A percentile compares a stretch with the other conserved stretches of the same genome.
These are phyloP conservation scores for Tympanoctomys barrerae DNA, from an alignment of 2,797 vertebrate species.

Conservation along the genomic window DNA sequence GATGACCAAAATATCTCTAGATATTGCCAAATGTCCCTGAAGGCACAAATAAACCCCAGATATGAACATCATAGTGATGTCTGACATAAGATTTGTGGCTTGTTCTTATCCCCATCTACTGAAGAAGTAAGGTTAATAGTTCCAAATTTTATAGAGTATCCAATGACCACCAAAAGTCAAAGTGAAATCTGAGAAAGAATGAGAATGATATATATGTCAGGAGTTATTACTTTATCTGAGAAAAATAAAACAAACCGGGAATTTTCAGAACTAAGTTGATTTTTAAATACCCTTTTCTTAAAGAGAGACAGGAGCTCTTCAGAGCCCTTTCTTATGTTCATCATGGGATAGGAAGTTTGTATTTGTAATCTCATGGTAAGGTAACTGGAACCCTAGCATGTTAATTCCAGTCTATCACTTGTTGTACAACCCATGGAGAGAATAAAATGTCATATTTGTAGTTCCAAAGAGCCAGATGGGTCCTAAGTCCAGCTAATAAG, in stretches of 20 bases:
- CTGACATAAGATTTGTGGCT: not conserved
- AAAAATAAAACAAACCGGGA: not conserved
- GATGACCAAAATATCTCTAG: not conserved
- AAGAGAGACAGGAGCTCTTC: no score
- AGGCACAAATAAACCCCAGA: not conserved
- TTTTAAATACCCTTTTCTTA: constrained; percentile 25
- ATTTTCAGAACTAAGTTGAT: not conserved
- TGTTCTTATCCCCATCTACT: not conserved
- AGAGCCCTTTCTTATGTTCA: no score
- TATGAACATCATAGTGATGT: not conserved
- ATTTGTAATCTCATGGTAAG: no score
- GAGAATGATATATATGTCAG: not conserved
- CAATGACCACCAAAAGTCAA: not conserved
- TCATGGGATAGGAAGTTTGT: no score
- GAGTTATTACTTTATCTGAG: not conserved
- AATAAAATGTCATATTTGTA: no score
- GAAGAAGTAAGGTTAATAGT: not conserved
- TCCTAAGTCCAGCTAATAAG: no score
- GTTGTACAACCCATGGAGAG: no score
- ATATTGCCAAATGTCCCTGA: not conserved
- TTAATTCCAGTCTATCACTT: no score
- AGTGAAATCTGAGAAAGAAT: not conserved
- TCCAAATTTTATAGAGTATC: not conserved
- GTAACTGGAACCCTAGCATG: no score
- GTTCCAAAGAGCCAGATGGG: no score